phyloP scores from a whole-genome alignment of 2,113 vertebrate genomes.

The Phoxinus phoxinus region DNA sequence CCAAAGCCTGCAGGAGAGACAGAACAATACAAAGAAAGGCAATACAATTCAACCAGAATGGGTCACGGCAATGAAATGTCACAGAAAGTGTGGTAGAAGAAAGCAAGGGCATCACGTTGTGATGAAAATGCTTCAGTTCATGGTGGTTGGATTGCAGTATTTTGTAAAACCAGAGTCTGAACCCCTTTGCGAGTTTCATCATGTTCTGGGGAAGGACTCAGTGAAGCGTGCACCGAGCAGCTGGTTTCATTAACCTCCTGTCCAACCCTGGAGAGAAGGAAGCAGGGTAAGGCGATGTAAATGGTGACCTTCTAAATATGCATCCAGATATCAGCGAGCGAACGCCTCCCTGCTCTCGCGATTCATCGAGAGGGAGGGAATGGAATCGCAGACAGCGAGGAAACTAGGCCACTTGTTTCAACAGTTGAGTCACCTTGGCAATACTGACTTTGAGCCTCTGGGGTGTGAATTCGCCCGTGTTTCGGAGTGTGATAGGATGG shows the following conservation, averaged over 20 bases:
- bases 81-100: slow-evolving; percentile 29
- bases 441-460: slow-evolving; percentile 37
- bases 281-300: slow-evolving; percentile 65
- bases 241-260: slow-evolving; percentile 82
- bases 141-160: slow-evolving; percentile 40
- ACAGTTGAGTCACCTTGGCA: slow-evolving; percentile 51
- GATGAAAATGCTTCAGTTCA: slow-evolving; percentile 50
- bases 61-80: slow-evolving; percentile 48
- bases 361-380: slow-evolving; percentile 52
- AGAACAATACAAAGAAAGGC: slow-evolving; percentile 38
- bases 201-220: slow-evolving; percentile 66
- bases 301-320: slow-evolving; percentile 74
- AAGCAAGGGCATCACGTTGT: slow-evolving; percentile 32
- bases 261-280: slow-evolving; percentile 69
- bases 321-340: slow-evolving; percentile 62
- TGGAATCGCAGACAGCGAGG: slow-evolving; percentile 41
- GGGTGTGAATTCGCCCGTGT: slow-evolving; percentile 41
- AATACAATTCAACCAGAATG: slow-evolving; percentile 26
- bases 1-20: not conserved
- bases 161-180: slow-evolving; percentile 50
- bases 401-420: slow-evolving; percentile 57
- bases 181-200: slow-evolving; percentile 66
- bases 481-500: not conserved
- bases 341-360: slow-evolving; percentile 51
- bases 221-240: slow-evolving; percentile 73